Evolutionary conservation across 2,888 invertebrate species (phyloP).

Genomic region (Rhorus exstirpatorius): DNA sequence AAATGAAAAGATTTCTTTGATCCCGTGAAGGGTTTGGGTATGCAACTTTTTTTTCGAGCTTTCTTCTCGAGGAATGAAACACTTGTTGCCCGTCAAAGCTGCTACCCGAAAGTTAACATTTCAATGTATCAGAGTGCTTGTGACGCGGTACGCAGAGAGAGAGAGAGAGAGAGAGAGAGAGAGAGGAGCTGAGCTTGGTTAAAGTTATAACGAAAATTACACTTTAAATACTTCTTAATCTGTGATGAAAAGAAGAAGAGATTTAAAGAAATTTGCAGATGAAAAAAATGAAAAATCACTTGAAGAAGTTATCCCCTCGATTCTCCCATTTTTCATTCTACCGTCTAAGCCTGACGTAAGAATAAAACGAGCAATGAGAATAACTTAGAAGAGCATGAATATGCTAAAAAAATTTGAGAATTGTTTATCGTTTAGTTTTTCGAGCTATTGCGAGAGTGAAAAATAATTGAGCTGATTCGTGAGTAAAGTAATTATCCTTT

Average conservation of each 20-base stretch:
- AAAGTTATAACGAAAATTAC: slow-evolving; percentile 18
- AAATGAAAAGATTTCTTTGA: slow-evolving; percentile 1
- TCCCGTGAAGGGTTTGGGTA: slow-evolving; percentile 35
- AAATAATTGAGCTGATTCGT: too few species aligned
- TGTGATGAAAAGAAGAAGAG: not conserved
- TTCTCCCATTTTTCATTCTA: too few species aligned
- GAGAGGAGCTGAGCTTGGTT: slow-evolving; percentile 13
- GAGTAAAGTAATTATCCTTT: too few species aligned
- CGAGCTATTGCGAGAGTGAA: too few species aligned
- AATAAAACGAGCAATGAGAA: too few species aligned
- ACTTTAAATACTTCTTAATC: not conserved
- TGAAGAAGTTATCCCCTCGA: too few species aligned
- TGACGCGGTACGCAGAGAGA: not conserved
- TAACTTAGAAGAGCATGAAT: too few species aligned
- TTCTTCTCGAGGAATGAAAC: slow-evolving; percentile 16
- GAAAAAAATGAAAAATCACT: not conserved
- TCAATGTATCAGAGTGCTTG: slow-evolving; percentile 35
- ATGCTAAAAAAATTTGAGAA: too few species aligned
- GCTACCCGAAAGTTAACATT: slow-evolving; percentile 41
- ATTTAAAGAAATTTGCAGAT: not conserved
- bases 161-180: not conserved
- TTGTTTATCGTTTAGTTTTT: too few species aligned
- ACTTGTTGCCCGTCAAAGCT: slow-evolving; percentile 56
- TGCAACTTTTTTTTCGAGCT: slow-evolving; percentile 25
- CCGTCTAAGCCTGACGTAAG: too few species aligned